Conservation (phyloP, 2,797 vertebrate genomes). For the Rhinogobio ventralis region DNA sequence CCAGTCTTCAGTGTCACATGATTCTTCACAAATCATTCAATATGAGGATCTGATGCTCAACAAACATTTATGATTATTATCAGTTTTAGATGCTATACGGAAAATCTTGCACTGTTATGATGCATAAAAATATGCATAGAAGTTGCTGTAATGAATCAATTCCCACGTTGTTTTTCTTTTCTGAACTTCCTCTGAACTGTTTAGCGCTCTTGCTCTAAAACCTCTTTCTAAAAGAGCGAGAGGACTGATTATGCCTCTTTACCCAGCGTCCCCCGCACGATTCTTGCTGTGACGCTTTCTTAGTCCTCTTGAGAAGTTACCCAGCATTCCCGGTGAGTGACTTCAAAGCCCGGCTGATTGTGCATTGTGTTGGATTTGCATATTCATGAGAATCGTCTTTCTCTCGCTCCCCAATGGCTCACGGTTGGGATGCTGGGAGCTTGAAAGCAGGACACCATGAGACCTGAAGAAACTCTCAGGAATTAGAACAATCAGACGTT, state of each 20-base stretch:
- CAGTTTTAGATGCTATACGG: not conserved
- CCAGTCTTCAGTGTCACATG: conserved; percentile 5
- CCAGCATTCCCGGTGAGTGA: conserved; percentile 65
- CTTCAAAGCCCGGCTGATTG: conserved; percentile 75
- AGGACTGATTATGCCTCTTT: conserved; percentile 26
- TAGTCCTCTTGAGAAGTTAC: conserved; percentile 64
- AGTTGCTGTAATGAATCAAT: conserved; percentile 42
- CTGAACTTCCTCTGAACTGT: not conserved
- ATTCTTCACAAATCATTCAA: not conserved
- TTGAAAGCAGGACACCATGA: conserved; percentile 45
- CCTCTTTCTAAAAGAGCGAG: conserved; percentile 37
- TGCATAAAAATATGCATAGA: not conserved
- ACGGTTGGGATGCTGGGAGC: conserved; percentile 55
- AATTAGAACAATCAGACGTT: conserved; percentile 5
- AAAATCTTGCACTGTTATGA: not conserved
- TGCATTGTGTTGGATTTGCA: conserved; percentile 67
- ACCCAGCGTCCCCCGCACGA: conserved; percentile 44
- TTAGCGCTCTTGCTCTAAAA: not conserved
- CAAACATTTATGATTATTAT: not conserved
- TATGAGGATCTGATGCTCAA: not conserved
- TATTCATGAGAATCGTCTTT: conserved; percentile 67
- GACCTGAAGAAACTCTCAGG: conserved; percentile 35
- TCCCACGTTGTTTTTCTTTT: conserved; percentile 1
- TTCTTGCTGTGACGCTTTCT: conserved; percentile 74
- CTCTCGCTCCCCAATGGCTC: conserved; percentile 38